Percentiles rank a stretch among this genome's conserved stretches.
These are phyloP conservation scores for Coenonympha glycerion DNA, from an alignment of 2,888 invertebrate species.

Conservation along the genomic window DNA sequence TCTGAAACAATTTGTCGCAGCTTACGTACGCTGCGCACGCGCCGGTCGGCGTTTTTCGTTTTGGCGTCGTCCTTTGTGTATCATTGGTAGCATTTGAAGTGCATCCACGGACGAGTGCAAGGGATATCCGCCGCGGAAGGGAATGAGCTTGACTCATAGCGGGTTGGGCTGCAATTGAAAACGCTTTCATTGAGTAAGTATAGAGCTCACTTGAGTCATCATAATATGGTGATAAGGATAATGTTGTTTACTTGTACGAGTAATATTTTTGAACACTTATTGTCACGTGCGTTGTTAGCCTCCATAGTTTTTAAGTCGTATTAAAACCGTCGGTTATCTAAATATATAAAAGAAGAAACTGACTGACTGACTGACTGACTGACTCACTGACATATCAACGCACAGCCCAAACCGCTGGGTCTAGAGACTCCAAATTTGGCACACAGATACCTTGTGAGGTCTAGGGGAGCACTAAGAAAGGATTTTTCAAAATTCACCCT, in stretches of 20 bases:
- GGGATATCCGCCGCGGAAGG: conserved; percentile 45
- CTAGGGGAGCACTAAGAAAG: too few species aligned
- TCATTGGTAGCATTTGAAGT: conserved; percentile 41
- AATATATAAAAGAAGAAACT: too few species aligned
- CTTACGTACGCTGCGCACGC: conserved; percentile 61
- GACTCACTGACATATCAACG: too few species aligned
- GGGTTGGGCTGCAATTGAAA: conserved; percentile 12
- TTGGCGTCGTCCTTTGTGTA: conserved; percentile 56
- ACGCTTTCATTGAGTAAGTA: not conserved
- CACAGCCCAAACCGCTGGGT: too few species aligned
- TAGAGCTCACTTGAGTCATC: not conserved
- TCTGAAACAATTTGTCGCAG: conserved; percentile 46
- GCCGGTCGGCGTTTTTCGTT: conserved; percentile 51
- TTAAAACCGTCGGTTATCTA: too few species aligned
- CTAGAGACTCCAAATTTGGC: too few species aligned
- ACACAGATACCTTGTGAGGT: too few species aligned
- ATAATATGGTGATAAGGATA: not conserved
- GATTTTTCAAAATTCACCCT: too few species aligned
- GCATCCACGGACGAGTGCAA: conserved; percentile 46
- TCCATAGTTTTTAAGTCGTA: too few species aligned
- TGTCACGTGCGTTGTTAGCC: too few species aligned
- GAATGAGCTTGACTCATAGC: conserved; percentile 27
- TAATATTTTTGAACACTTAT: too few species aligned
- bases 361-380: too few species aligned
- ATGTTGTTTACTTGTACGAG: not conserved